Base-by-base conservation (phyloP, 2,113 vertebrate species). In the Anolis sagrei region DNA sequence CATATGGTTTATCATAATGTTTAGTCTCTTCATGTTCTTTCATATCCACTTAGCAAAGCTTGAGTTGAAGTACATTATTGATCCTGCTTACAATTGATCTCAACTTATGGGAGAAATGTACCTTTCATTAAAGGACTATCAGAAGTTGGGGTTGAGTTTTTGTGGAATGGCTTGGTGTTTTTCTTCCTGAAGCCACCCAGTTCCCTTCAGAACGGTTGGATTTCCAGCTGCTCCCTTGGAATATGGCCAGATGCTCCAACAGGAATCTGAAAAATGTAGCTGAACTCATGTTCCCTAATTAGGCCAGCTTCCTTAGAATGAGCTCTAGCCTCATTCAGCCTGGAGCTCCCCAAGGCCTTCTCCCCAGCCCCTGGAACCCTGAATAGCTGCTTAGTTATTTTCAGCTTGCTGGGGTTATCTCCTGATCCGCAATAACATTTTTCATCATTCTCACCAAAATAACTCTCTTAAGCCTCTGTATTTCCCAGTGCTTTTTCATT, bases 201-300 rank as follows among this genome's bases (percentile, higher is more conserved):
- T 92, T 91, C 86, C 92, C 86, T 82, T 58, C 85, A 93, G 89
- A 92, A 91, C 74, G 74, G 54, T 86, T 94, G 85, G 93, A 92
- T 87, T 93, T 92, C 73, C 94, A 94, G 95, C 88, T 91, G 84
- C 85, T 93, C 90, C 85, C 94, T 85, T 92, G 95, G 96, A 95
- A 95, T 92, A 91, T 90, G 93, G 94, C 97, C 96, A 96, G 86
- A 94, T 94, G 94, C 93, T 93, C 83, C 89, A 93, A 81, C 86
- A 95, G 93, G 97, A 97, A 98, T 98, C 95, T 94, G 88, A 97
- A 95, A 96, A 95, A 98, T 98, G 97, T 95, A 94, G 92, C 94
- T 95, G 95, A 97, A 96, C 95, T 97, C 96, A 96, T 96, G 97
- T 98, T 98, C 96, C 98, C 98, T 98, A 99, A 98, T 98, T 98